Conservation (phyloP, 2,113 vertebrate genomes). For the Coracopsis vasa region DNA sequence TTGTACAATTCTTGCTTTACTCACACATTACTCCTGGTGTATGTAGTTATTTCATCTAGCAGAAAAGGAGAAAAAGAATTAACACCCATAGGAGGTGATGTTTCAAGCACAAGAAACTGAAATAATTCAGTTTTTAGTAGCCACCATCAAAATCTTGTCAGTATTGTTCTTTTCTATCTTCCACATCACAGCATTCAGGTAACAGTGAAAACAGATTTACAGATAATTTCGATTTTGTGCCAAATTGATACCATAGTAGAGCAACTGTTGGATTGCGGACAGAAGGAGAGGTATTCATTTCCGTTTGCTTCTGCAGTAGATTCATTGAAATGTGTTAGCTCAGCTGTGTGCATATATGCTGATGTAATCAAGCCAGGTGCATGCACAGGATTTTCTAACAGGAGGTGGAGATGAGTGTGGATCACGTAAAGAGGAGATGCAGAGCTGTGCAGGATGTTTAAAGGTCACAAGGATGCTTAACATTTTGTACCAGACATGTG, state of each 20-base stretch:
- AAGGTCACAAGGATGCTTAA: conserved; percentile 27
- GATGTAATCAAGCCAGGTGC: conserved; percentile 63
- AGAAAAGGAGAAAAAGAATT: not conserved
- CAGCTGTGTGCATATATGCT: conserved; percentile 42
- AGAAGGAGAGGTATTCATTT: conserved; percentile 38
- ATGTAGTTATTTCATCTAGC: not conserved
- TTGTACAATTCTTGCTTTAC: not conserved
- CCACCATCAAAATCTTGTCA: not conserved
- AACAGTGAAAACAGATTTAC: not conserved
- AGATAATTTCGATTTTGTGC: not conserved
- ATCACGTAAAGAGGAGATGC: not conserved
- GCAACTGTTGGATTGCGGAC: not conserved
- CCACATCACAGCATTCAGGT: not conserved
- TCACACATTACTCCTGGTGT: not conserved
- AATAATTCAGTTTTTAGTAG: not conserved
- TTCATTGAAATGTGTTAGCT: conserved; percentile 41
- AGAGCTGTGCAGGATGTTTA: conserved; percentile 14
- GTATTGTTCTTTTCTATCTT: not conserved
- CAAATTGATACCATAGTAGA: not conserved
- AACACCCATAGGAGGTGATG: not conserved
- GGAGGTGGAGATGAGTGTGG: conserved; percentile 31
- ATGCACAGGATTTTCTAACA: conserved; percentile 27
- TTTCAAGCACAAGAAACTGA: not conserved
- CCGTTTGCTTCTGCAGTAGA: conserved; percentile 25
- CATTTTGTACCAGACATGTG: not conserved